phyloP scores from a whole-genome alignment of 2,113 vertebrate genomes.

The Octodon degus region DNA sequence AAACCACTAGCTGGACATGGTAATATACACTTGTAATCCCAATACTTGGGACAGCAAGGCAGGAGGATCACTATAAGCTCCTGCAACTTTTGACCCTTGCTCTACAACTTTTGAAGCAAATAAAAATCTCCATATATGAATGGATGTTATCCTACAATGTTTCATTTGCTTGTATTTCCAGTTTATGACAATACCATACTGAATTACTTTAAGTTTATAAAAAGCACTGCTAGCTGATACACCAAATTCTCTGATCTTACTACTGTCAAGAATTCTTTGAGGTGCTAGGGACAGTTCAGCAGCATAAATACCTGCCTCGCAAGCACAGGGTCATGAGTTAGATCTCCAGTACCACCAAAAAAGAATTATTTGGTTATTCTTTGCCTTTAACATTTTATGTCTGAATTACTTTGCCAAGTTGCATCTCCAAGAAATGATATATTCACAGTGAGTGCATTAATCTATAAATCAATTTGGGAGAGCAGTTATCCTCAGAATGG shows the following conservation, averaged over 20 bases:
- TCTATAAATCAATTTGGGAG: neutral
- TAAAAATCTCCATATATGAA: conserved; percentile 37
- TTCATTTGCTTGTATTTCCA: neutral
- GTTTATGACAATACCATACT: neutral
- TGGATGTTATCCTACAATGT: neutral
- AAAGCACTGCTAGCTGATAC: neutral
- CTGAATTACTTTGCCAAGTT: neutral
- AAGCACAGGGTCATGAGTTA: no score
- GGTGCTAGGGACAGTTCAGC: no score
- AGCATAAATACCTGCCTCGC: no score
- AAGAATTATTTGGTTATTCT: neutral
- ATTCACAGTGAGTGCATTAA: neutral
- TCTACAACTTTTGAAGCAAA: neutral
- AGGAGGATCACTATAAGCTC: neutral
- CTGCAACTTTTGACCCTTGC: neutral
- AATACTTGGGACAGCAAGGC: neutral
- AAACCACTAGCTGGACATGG: neutral
- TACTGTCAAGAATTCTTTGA: neutral
- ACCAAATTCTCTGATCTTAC: neutral
- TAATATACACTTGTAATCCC: neutral
- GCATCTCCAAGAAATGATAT: neutral
- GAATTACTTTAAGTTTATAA: neutral
- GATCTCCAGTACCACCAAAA: no score
- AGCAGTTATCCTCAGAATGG: neutral
- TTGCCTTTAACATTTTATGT: neutral